Evolutionary conservation across 2,113 vertebrate species (phyloP).

Genomic region (Myotis lucifugus): DNA sequence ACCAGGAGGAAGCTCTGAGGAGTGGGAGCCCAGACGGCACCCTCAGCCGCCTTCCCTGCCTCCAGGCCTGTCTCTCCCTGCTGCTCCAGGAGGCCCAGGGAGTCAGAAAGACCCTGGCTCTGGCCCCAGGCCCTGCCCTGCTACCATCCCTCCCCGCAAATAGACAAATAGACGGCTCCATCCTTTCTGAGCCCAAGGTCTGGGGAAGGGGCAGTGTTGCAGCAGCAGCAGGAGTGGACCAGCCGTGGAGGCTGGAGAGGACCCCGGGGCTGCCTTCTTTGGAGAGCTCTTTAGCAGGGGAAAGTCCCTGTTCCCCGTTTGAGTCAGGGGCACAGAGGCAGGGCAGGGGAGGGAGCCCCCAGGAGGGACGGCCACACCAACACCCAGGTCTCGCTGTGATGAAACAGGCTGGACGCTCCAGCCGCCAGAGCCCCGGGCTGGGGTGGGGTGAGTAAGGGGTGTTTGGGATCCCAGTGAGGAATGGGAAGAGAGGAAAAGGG

Average conservation of each 20-base stretch:
- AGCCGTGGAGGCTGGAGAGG: not conserved
- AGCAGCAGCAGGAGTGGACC: not conserved
- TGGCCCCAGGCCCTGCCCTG: not conserved
- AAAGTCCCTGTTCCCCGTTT: slow-evolving; percentile 17
- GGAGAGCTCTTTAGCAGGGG: not conserved
- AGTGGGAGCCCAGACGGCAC: not conserved
- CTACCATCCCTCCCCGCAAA: no score
- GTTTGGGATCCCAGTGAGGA: not conserved
- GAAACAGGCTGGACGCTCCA: not conserved
- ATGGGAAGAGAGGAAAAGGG: not conserved
- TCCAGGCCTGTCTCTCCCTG: not conserved
- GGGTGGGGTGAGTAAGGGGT: not conserved
- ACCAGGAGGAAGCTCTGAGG: slow-evolving; percentile 62
- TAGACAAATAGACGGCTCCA: not conserved
- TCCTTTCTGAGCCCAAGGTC: not conserved
- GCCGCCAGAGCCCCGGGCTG: not conserved
- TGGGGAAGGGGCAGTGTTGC: not conserved
- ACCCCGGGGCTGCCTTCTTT: not conserved
- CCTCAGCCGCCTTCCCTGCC: not conserved
- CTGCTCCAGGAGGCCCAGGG: not conserved
- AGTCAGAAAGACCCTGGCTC: not conserved
- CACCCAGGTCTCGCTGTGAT: not conserved
- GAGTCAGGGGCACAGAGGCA: slow-evolving; percentile 20
- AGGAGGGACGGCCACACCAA: not conserved
- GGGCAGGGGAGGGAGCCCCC: not conserved